Percentiles rank a stretch among this genome's conserved stretches.
Conservation (phyloP, 2,113 vertebrate species). For the Cebidichthys violaceus region DNA sequence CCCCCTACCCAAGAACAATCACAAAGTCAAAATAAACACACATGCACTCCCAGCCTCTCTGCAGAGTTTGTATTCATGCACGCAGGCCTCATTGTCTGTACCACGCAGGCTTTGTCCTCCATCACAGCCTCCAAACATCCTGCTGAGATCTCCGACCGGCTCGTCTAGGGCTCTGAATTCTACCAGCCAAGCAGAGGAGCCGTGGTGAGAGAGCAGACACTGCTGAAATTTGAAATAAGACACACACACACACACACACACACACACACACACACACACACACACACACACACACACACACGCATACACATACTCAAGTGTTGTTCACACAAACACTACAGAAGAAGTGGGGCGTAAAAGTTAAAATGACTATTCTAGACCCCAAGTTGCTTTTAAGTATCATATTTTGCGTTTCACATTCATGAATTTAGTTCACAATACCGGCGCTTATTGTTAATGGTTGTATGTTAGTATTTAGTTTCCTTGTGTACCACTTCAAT, state of each 20-base stretch:
- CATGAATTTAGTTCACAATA: slow-evolving; percentile 7
- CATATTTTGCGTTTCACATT: neutral
- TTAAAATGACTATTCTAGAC: neutral
- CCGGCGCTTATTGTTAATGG: neutral
- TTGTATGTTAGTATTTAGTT: neutral
- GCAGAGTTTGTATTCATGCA: slow-evolving; percentile 31
- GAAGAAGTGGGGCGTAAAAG: neutral
- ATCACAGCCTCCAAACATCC: slow-evolving; percentile 40
- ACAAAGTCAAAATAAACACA: slow-evolving; percentile 3
- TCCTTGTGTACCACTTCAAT: neutral
- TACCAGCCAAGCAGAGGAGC: slow-evolving; percentile 18
- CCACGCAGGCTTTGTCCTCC: slow-evolving; percentile 33
- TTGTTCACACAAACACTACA: neutral
- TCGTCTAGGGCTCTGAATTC: slow-evolving; percentile 37
- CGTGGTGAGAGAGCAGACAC: slow-evolving; percentile 8
- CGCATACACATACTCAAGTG: neutral
- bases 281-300: neutral
- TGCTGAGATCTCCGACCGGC: slow-evolving; percentile 41
- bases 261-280: slow-evolving; percentile 27
- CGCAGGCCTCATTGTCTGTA: slow-evolving; percentile 14
- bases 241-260: slow-evolving; percentile 20
- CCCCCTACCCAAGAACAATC: slow-evolving; percentile 20
- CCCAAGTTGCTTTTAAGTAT: neutral
- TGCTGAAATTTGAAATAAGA: slow-evolving; percentile 40
- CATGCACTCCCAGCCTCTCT: neutral